Evolutionary conservation across 2,888 invertebrate species (phyloP).

Genomic region (Antheraea yamamai): DNA sequence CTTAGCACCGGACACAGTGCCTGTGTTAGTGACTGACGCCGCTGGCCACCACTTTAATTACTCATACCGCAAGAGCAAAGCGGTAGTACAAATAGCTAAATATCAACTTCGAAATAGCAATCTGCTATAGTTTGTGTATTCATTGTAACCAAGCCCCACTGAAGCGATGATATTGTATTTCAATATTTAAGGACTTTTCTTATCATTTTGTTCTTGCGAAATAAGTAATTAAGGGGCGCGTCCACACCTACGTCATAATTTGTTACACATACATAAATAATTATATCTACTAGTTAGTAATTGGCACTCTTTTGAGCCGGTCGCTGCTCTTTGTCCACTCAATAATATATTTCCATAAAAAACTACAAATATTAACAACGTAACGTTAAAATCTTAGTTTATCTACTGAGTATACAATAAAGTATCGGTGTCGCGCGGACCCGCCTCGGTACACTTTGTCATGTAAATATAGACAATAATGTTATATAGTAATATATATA

Average conservation of each 20-base stretch:
- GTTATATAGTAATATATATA: not conserved
- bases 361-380: constrained; percentile 8
- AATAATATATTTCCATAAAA: not conserved
- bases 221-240: too few species aligned
- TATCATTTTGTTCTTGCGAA: too few species aligned
- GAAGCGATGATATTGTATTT: too few species aligned
- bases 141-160: too few species aligned
- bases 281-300: constrained; percentile 24
- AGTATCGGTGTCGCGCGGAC: constrained; percentile 4
- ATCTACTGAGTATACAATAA: constrained; percentile 6
- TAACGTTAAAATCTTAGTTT: not conserved
- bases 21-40: too few species aligned
- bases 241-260: not conserved
- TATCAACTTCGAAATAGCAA: too few species aligned
- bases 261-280: constrained; percentile 1
- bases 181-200: too few species aligned
- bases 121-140: too few species aligned
- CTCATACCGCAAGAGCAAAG: too few species aligned
- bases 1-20: not conserved
- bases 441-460: constrained; percentile 22
- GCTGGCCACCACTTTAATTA: too few species aligned
- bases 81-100: too few species aligned
- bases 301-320: constrained; percentile 37
- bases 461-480: constrained; percentile 32
- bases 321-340: constrained; percentile 20